Conservation (phyloP, 2,888 invertebrate species). For the Chesias legatella region DNA sequence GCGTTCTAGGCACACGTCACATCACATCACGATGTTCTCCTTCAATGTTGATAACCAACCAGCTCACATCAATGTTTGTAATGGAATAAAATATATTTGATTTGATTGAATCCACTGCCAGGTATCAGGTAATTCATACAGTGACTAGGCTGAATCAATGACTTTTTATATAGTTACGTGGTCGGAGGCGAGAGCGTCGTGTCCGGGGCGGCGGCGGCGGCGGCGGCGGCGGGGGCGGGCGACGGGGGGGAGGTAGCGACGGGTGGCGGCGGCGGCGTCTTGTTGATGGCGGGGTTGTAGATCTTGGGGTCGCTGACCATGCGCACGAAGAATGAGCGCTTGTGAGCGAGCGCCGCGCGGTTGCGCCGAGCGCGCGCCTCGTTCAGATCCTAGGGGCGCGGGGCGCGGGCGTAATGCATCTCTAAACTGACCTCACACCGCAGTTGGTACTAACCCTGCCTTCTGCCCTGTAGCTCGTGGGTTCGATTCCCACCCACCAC, state of each 20-base stretch:
- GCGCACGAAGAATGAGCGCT: conserved; percentile 97
- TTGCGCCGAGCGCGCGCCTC: conserved; percentile 87
- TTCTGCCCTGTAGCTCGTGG: no score
- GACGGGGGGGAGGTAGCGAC: conserved; percentile 77
- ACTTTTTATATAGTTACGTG: conserved; percentile 47
- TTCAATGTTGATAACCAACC: no score
- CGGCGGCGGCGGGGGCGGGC: conserved; percentile 61
- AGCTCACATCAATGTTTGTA: no score
- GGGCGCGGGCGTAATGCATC: no score
- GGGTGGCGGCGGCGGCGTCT: conserved; percentile 85
- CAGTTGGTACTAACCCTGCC: no score
- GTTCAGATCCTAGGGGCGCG: conserved; percentile 82
- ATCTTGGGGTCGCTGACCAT: conserved; percentile 99
- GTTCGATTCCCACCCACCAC: no score
- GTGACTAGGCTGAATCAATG: conserved; percentile 62
- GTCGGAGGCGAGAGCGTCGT: conserved; percentile 50
- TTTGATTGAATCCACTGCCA: no score
- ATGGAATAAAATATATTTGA: no score
- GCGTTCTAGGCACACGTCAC: no score
- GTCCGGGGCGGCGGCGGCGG: conserved; percentile 58
- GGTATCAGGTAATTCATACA: conserved; percentile 3
- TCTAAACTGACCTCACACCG: no score
- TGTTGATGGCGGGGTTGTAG: conserved; percentile 94
- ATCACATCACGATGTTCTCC: no score
- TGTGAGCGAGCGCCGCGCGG: conserved; percentile 91